phyloP scores from a whole-genome alignment of 1,140 invertebrate species.

The Cydia fagiglandana region DNA sequence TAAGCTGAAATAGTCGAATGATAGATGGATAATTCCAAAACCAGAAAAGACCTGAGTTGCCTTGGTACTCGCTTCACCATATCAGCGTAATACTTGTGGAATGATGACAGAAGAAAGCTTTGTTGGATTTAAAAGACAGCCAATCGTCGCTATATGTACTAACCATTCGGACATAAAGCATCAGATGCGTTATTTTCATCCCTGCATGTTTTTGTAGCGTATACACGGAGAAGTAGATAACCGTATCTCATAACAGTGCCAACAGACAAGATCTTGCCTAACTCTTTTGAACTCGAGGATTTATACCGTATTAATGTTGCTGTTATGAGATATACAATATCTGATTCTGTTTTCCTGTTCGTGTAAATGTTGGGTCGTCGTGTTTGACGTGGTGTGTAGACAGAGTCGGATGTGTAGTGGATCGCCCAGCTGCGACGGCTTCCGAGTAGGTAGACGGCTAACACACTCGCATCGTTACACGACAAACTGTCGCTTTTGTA shows the following conservation, averaged over 20 bases:
- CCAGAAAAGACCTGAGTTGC: constrained; percentile 29
- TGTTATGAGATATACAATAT: constrained; percentile 22
- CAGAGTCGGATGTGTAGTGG: constrained; percentile 31
- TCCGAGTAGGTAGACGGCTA: constrained; percentile 23
- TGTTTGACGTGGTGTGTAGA: constrained; percentile 24
- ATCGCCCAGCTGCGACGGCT: not conserved
- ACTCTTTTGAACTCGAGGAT: not conserved
- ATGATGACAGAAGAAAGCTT: constrained; percentile 29
- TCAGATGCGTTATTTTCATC: constrained; percentile 27
- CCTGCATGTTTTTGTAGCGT: constrained; percentile 29
- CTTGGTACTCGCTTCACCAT: constrained; percentile 28
- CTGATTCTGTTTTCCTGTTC: constrained; percentile 32
- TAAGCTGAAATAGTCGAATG: constrained; percentile 26
- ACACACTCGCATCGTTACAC: constrained; percentile 8
- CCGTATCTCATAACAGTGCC: constrained; percentile 11
- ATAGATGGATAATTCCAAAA: constrained; percentile 9
- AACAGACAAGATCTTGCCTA: not conserved
- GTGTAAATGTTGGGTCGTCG: constrained; percentile 27
- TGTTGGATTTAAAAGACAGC: constrained; percentile 10
- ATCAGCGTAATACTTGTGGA: constrained; percentile 14
- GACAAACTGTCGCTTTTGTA: constrained; percentile 6
- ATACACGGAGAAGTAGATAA: constrained; percentile 3
- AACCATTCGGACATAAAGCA: constrained; percentile 19
- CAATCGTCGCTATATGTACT: constrained; percentile 13
- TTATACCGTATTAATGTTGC: not conserved